Base-by-base conservation (phyloP, 2,888 invertebrate species). In the Trachelus iudaicus region DNA sequence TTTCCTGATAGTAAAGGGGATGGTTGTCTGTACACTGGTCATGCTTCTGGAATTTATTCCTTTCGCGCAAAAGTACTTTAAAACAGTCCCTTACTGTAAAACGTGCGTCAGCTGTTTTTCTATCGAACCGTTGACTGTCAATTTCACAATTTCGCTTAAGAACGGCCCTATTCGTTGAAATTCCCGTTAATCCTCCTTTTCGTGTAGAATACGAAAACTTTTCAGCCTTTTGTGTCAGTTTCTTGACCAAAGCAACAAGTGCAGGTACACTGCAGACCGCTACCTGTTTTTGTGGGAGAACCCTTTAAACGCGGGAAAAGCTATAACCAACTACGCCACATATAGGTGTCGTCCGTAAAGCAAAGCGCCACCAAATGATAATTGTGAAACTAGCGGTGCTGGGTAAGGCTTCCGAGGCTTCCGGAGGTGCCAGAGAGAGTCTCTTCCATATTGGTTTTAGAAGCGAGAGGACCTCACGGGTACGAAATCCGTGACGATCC, bases 1-100 rank as follows among this genome's bases (percentile, higher is more conserved):
- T 84, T 94, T 94, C 15, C 93, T 92, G 35, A 92, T 89, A 82
- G 91, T 92, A 82, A 94, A 94, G 12, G 93, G 92, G 79, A 94
- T 92, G 2, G 91, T 92, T 68, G 92, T 90, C 87, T 94, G 94
- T 30, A 92, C 84, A 37, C 91, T 88, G 76, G 93, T 90, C 93
- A 93, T 93, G 92, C 92, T 88, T 71, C 71, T 23, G 40, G 9
- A 56, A 9, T 56, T 56, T 15, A 56, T 56, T 23, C 9, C 40
- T 56, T 56, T 15, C 23, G 9, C 23, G 23, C 40, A 56, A 56
- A 56, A 23, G 40, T 40, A 40, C 23, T 40, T 15, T 4, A 40
- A 40, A 1, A 15, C 40, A 40, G 6, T 23, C 40, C 40, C 1
- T 56, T 9, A 23, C 40, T 56, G 23, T 56, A 56, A 56, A 56